Conservation (phyloP, 2,888 invertebrate genomes). For the Neelides folsomi region DNA sequence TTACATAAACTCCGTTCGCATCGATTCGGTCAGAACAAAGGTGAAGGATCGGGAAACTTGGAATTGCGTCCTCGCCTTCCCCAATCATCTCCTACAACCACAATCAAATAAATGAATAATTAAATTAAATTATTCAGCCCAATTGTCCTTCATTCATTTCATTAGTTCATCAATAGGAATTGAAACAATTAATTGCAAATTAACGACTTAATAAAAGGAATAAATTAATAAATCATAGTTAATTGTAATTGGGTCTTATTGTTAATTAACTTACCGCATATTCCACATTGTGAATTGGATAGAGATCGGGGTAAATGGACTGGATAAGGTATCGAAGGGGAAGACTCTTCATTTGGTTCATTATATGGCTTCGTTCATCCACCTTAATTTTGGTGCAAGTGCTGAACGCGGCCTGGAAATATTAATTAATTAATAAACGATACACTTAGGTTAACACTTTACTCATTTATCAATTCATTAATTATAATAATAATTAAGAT, state of each 20-base stretch:
- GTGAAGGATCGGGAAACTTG: slow-evolving; percentile 60
- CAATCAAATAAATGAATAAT: background rate
- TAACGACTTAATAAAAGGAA: too few relatives aligned
- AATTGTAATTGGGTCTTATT: too few relatives aligned
- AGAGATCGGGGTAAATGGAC: slow-evolving; percentile 80
- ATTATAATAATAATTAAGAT: background rate
- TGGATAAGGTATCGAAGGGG: slow-evolving; percentile 70
- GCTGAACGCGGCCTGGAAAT: slow-evolving; percentile 66
- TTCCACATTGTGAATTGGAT: slow-evolving; percentile 64
- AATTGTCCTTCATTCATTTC: too few relatives aligned
- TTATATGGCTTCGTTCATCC: slow-evolving; percentile 83
- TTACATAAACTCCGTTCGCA: slow-evolving; percentile 69
- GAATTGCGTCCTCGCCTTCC: slow-evolving; percentile 22
- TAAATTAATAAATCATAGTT: too few relatives aligned
- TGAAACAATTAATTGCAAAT: too few relatives aligned
- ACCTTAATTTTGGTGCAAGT: slow-evolving; percentile 73
- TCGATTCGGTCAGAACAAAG: slow-evolving; percentile 62
- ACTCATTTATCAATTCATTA: background rate
- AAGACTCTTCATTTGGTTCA: slow-evolving; percentile 82
- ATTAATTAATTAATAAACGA: slow-evolving; percentile 15
- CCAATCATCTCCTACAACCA: slow-evolving; percentile 11
- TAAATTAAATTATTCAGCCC: too few relatives aligned
- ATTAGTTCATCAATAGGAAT: too few relatives aligned
- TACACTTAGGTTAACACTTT: slow-evolving; percentile 10
- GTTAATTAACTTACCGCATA: slow-evolving; percentile 43